Base-by-base conservation (phyloP, 2,113 vertebrate genomes). In the Pangasianodon gigas region DNA sequence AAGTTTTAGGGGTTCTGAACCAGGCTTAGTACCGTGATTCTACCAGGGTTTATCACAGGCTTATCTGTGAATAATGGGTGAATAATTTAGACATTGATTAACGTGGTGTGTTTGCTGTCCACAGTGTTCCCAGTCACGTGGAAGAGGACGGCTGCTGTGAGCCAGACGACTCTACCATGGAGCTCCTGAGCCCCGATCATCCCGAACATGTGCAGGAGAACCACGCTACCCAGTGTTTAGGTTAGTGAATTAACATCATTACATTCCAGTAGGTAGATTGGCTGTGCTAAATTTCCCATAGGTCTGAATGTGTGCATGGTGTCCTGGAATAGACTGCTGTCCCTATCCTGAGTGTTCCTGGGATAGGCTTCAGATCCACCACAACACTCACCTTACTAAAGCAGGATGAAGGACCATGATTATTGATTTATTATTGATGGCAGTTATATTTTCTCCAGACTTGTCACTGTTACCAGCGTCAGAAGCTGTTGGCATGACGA, bases 131-230 rank as follows among this genome's bases (percentile, higher is more conserved):
- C 26, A 92, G 91, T 89, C 94, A 89, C 10, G 91, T 92, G 14
- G 96, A 90, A n/a, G 91, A 88, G 0, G 94, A 96, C 32, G 92
- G 84, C n/a, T 94, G 96, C 77, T 96, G 96, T 92, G 92, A 95
- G 24, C 94, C 96, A 0, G 96, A 97, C 83, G 96, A 96, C 91
- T 96, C 97, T 75, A 93, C 95, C 21, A 93, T 95, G 65, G 97
- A 96, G 92, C 96, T 97, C 88, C 95, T 97, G 29, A 91, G 94
- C 84, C 37, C 95, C 46, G 94, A 96, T 84, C 96, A 94, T 79
- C 95, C 93, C 10, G 26, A 94, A 83, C 84, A 93, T 58, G 75
- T 56, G 19, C 94, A 93, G 92, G 92, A 93, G 0, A 24, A 65
- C 71, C 58, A 69, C 75, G 88, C 89, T 37, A 69, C 91, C 19